phyloP scores from a whole-genome alignment of 2,888 invertebrate species.

The Lochmaea capreae region DNA sequence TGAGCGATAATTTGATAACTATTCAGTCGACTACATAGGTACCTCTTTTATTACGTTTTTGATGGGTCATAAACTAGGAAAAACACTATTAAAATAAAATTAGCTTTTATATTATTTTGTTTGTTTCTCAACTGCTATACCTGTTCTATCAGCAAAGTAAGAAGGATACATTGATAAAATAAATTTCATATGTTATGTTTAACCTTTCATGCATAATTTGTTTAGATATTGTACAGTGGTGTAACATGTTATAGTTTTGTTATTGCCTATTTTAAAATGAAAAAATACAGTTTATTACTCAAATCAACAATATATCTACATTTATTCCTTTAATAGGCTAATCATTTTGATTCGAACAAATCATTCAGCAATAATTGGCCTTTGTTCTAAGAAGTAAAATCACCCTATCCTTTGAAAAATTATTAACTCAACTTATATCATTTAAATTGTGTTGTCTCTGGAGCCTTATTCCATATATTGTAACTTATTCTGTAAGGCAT shows the following conservation, averaged over 20 bases:
- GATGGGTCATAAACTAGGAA: slow-evolving; percentile 42
- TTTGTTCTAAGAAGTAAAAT: too few relatives aligned
- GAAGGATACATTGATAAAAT: background rate
- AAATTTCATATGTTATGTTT: slow-evolving; percentile 2
- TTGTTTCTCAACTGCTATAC: slow-evolving; percentile 19
- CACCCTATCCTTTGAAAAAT: too few relatives aligned
- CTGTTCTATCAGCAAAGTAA: background rate
- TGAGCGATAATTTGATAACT: slow-evolving; percentile 25
- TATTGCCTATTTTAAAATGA: background rate
- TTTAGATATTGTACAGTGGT: slow-evolving; percentile 15
- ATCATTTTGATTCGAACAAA: too few relatives aligned
- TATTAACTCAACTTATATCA: too few relatives aligned
- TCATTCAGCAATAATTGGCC: too few relatives aligned
- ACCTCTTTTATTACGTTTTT: slow-evolving; percentile 40
- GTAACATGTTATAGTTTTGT: background rate
- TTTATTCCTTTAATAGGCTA: too few relatives aligned
- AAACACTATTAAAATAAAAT: slow-evolving; percentile 42
- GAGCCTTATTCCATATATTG: too few relatives aligned
- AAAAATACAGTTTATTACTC: too few relatives aligned
- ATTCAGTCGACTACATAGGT: slow-evolving; percentile 15
- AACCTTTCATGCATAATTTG: slow-evolving; percentile 9
- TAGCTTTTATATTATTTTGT: slow-evolving; percentile 41
- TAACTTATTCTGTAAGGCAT: too few relatives aligned
- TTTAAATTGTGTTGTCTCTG: too few relatives aligned
- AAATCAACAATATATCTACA: too few relatives aligned